phyloP scores from a whole-genome alignment of 1,140 invertebrate species.

The Portunus trituberculatus region DNA sequence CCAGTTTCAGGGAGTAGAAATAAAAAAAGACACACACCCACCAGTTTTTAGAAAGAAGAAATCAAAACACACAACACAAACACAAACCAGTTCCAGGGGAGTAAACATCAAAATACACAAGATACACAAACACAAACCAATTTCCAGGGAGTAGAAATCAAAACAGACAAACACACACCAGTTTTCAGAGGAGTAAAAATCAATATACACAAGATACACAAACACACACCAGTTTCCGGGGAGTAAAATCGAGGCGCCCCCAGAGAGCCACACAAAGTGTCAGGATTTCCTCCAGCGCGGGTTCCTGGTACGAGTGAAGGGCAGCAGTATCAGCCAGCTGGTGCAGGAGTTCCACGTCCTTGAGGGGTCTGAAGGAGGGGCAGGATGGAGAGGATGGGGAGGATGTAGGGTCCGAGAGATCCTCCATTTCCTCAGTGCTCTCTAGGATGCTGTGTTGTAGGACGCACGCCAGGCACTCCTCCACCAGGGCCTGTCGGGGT shows the following conservation, averaged over 20 bases:
- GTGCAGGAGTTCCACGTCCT: slow-evolving; percentile 67
- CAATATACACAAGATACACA: background rate
- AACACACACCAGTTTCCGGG: slow-evolving; percentile 64
- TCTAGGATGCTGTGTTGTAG: slow-evolving; percentile 80
- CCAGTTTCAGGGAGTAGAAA: too few species aligned
- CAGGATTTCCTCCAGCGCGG: slow-evolving; percentile 84
- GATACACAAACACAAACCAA: too few species aligned
- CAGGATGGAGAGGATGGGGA: background rate
- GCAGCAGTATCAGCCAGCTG: slow-evolving; percentile 61
- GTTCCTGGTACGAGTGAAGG: slow-evolving; percentile 27
- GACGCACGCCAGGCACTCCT: slow-evolving; percentile 58
- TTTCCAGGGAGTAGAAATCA: too few species aligned
- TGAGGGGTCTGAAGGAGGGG: slow-evolving; percentile 55
- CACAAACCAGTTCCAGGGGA: too few species aligned
- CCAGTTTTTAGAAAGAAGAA: slow-evolving; percentile 36
- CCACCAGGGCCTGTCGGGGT: slow-evolving; percentile 42
- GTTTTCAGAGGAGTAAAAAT: background rate
- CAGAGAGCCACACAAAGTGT: slow-evolving; percentile 90
- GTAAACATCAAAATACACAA: too few species aligned
- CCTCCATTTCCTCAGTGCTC: slow-evolving; percentile 80
- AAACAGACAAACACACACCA: background rate
- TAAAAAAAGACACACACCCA: background rate
- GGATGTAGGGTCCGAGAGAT: slow-evolving; percentile 79
- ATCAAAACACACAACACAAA: too few species aligned
- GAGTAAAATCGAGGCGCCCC: slow-evolving; percentile 84